These are phyloP conservation scores for Epicauta chinensis DNA, from an alignment of 1,140 invertebrate genomes.

Conservation along the genomic window DNA sequence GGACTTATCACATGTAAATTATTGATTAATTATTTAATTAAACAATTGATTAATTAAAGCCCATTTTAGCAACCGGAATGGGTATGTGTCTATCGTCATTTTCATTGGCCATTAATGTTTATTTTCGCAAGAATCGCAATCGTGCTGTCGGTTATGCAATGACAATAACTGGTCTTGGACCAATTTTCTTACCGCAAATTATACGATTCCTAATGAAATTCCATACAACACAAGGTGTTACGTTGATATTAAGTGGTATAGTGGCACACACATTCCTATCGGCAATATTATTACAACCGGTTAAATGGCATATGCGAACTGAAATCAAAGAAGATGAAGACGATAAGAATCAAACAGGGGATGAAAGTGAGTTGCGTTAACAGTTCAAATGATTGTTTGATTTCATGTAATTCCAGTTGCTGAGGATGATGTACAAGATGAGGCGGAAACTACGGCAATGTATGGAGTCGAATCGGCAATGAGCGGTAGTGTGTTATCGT, in stretches of 20 bases:
- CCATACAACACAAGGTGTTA: slow-evolving; percentile 41
- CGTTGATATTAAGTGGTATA: slow-evolving; percentile 43
- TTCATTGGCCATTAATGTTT: slow-evolving; percentile 45
- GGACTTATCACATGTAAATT: slow-evolving; percentile 55
- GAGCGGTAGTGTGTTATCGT: slow-evolving; percentile 2
- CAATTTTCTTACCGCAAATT: slow-evolving; percentile 47
- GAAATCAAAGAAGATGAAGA: slow-evolving; percentile 7
- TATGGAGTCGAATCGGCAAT: slow-evolving; percentile 8
- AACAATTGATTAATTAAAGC: background rate
- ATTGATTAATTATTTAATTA: slow-evolving; percentile 24
- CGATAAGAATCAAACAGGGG: slow-evolving; percentile 8
- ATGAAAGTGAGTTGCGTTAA: slow-evolving; percentile 1
- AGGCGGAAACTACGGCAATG: background rate
- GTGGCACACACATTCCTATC: slow-evolving; percentile 41
- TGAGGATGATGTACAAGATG: background rate
- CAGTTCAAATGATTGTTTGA: slow-evolving; percentile 21
- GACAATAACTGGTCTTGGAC: slow-evolving; percentile 45
- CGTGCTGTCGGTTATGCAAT: slow-evolving; percentile 44
- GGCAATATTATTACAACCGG: slow-evolving; percentile 45
- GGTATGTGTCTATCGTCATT: slow-evolving; percentile 56
- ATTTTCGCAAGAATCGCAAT: slow-evolving; percentile 43
- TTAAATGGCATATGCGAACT: slow-evolving; percentile 49
- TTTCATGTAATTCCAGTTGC: background rate
- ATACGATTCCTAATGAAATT: slow-evolving; percentile 37
- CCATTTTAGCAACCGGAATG: slow-evolving; percentile 49